Conservation (phyloP, 2,113 vertebrate species). For the Notechis scutatus region DNA sequence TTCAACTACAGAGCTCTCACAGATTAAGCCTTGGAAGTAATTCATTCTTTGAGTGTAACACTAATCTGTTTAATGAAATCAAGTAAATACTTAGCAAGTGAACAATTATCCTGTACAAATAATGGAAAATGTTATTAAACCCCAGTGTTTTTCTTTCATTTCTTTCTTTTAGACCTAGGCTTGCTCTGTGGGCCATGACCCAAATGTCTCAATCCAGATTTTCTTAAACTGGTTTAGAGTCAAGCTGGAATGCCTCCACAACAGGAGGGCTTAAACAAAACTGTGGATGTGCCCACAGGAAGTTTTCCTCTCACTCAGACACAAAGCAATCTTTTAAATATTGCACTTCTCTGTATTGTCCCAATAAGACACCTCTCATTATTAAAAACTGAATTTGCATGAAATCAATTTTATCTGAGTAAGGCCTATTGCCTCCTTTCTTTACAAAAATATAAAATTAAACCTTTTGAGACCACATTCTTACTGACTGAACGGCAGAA, state of each 20-base stretch:
- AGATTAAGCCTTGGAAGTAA: not conserved
- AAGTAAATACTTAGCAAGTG: not conserved
- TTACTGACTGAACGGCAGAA: not conserved
- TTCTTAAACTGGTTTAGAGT: not conserved
- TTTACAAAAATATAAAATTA: not conserved
- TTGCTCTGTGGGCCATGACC: not conserved
- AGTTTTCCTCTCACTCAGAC: not conserved
- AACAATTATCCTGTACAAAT: not conserved
- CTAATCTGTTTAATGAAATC: slow-evolving; percentile 1
- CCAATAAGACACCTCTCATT: not conserved
- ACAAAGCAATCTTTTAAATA: not conserved
- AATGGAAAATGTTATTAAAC: not conserved
- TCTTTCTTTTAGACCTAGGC: not conserved
- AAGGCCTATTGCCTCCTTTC: not conserved
- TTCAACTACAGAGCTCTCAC: not conserved
- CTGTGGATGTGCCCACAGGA: not conserved
- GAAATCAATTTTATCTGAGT: not conserved
- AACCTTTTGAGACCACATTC: not conserved
- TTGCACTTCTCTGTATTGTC: not conserved
- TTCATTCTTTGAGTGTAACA: not conserved
- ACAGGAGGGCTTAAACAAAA: not conserved
- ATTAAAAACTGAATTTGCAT: not conserved
- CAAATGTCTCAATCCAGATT: not conserved
- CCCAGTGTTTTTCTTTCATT: not conserved
- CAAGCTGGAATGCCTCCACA: not conserved